Evolutionary conservation across 2,888 invertebrate genomes (phyloP), one percentile per base, ranked within the genome.

Genomic region (Limnephilus rhombicus): DNA sequence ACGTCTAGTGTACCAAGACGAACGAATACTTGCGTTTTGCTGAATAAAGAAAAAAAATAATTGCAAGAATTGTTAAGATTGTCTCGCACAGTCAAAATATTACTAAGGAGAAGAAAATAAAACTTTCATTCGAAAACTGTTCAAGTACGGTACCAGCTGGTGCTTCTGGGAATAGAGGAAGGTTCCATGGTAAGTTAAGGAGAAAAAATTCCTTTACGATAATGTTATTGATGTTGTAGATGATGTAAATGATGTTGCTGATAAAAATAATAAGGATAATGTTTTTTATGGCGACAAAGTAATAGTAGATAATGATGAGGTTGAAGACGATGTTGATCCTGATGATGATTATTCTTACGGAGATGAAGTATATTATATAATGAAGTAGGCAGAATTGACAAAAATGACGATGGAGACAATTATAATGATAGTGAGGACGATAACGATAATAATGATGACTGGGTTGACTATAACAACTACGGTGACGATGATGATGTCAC

Each of bases 1-100:
- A 97, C 94, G 94, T 97, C 96, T 94, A 97, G 96, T 94, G 97
- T 97, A 0, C 97, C 97, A 9, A 97, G 95, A 7, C 96, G 95
- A 24, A 97, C 96, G 89, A 96, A 96, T 18, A 97, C 95, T 1
- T 53, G 34, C 5, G 86, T 83, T 49, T 83, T 91, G 13, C 92
- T 92, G 53, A 68, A 68, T 5, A 4, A 68, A 68, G 1, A 18
- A 18, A 68, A 15, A 49, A 49, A 3, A 49, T 45, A 12, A 12
- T 45, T 45, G 13, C 13, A 49, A 49, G 15, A 49, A 49, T 49
- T 49, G 15, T 49, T 49, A 49, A 49, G 13, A 49, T 13, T 3
- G 15, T 49, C 11, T 45, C 11, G 45, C 11, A 45, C 12, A 15
- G 49, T 49, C 49, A 49, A 49, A 49, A 13, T 45, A 45, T 49